Percentiles rank a stretch among this genome's conserved stretches.
phyloP scores from a whole-genome alignment of 1,140 invertebrate genomes.

The Eubasilissa regina region DNA sequence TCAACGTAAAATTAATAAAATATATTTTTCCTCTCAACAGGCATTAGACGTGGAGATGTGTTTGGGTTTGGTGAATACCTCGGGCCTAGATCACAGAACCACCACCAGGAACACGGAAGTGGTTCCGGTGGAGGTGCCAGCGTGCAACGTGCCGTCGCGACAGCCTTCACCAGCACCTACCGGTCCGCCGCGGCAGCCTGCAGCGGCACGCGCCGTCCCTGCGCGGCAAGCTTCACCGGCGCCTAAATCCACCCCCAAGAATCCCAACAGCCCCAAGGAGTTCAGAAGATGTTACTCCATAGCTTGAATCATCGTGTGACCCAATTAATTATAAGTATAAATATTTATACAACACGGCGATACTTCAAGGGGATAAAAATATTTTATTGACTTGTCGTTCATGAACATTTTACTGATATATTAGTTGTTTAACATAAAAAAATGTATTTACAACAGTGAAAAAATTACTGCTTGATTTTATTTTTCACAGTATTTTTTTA shows the following conservation, averaged over 20 bases:
- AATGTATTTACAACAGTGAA: too few species aligned
- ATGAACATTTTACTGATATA: too few species aligned
- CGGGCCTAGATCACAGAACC: background rate
- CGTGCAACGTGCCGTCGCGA: background rate
- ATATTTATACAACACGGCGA: background rate
- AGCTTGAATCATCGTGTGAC: conserved; percentile 19
- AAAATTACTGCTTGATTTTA: too few species aligned
- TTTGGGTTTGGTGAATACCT: too few species aligned
- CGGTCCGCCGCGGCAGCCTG: background rate
- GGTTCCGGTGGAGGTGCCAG: background rate
- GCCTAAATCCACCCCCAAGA: conserved; percentile 8
- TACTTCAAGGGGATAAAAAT: too few species aligned
- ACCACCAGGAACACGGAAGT: background rate
- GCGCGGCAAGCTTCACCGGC: background rate
- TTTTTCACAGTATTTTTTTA: too few species aligned
- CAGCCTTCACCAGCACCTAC: background rate
- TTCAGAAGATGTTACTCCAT: conserved; percentile 56
- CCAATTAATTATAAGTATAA: background rate
- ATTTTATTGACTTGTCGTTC: too few species aligned
- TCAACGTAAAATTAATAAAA: too few species aligned
- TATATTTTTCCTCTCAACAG: too few species aligned
- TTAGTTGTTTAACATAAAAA: too few species aligned
- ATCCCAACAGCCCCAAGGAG: conserved; percentile 42
- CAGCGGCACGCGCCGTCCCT: background rate
- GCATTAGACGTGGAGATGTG: too few species aligned